Percentiles rank a stretch among this genome's conserved stretches.
phyloP scores from a whole-genome alignment of 2,888 invertebrate genomes.

The Trilocha varians region DNA sequence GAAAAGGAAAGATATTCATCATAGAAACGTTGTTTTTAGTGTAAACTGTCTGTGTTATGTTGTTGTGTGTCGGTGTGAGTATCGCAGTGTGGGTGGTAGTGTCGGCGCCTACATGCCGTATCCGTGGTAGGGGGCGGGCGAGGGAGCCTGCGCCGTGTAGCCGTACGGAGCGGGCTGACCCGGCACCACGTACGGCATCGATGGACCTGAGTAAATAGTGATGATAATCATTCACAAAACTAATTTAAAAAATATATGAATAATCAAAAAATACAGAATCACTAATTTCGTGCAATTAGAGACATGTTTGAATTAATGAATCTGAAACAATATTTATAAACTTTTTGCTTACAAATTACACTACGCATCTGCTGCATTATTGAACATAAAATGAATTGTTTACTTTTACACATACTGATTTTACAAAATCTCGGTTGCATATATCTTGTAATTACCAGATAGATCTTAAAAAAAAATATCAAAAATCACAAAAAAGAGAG shows the following conservation, averaged over 20 bases:
- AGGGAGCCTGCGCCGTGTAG: constrained; percentile 68
- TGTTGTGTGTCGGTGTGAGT: background rate
- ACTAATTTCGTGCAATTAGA: too few relatives aligned
- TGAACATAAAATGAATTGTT: too few relatives aligned
- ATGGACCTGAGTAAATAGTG: constrained; percentile 42
- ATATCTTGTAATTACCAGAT: too few relatives aligned
- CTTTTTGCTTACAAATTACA: background rate
- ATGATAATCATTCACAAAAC: too few relatives aligned
- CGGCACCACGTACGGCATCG: constrained; percentile 62
- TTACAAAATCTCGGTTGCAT: too few relatives aligned
- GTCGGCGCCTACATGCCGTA: constrained; percentile 66
- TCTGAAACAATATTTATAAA: background rate
- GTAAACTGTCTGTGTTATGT: too few relatives aligned
- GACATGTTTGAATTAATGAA: background rate
- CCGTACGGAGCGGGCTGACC: constrained; percentile 63
- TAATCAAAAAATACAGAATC: too few relatives aligned
- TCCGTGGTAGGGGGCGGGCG: constrained; percentile 70
- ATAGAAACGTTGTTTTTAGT: too few relatives aligned
- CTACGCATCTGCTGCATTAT: background rate
- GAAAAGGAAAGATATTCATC: too few relatives aligned
- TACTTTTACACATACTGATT: too few relatives aligned
- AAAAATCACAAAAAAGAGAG: background rate
- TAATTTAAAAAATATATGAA: too few relatives aligned
- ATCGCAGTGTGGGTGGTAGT: constrained; percentile 4
- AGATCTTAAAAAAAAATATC: background rate